Percentiles rank a stretch among this genome's conserved stretches.
Evolutionary conservation across 2,888 invertebrate species (phyloP).

Genomic region (Lordiphosa fenestrarum): DNA sequence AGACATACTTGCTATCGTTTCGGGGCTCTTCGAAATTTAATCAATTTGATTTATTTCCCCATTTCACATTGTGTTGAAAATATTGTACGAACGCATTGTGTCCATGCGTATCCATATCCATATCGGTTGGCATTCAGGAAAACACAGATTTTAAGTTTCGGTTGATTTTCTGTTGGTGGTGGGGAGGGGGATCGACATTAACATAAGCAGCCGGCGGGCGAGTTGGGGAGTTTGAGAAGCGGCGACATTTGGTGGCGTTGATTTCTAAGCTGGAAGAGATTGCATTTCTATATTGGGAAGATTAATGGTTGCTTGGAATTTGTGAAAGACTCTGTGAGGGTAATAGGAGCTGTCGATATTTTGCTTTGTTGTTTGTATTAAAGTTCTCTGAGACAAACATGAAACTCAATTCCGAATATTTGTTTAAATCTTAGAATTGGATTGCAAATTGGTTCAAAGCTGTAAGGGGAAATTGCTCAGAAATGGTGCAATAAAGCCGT

Average conservation of each 20-base stretch:
- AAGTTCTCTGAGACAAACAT: too few species aligned
- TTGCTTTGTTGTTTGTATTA: too few species aligned
- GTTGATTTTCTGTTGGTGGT: conserved; percentile 1
- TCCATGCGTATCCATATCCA: conserved; percentile 49
- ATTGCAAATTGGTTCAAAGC: too few species aligned
- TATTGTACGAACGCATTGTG: conserved; percentile 62
- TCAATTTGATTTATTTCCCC: conserved; percentile 76
- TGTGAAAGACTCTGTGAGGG: conserved; percentile 1
- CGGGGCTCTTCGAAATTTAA: conserved; percentile 68
- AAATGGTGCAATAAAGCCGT: too few species aligned
- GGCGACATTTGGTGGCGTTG: conserved; percentile 26
- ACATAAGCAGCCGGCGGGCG: conserved; percentile 64
- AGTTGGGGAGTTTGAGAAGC: conserved; percentile 20
- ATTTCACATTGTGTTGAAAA: conserved; percentile 69
- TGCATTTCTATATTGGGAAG: conserved; percentile 36
- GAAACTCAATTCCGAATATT: too few species aligned
- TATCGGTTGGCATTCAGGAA: conserved; percentile 59
- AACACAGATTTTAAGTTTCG: conserved; percentile 46
- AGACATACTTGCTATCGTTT: conserved; percentile 27
- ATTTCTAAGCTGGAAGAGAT: conserved; percentile 33
- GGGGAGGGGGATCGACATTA: conserved; percentile 37
- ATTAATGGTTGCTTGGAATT: conserved; percentile 26
- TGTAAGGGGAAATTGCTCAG: too few species aligned
- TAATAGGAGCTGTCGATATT: too few species aligned
- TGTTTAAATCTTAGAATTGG: too few species aligned